These are phyloP conservation scores for Sinocyclocheilus rhinocerous DNA, from an alignment of 2,113 vertebrate genomes.

Conservation along the genomic window DNA sequence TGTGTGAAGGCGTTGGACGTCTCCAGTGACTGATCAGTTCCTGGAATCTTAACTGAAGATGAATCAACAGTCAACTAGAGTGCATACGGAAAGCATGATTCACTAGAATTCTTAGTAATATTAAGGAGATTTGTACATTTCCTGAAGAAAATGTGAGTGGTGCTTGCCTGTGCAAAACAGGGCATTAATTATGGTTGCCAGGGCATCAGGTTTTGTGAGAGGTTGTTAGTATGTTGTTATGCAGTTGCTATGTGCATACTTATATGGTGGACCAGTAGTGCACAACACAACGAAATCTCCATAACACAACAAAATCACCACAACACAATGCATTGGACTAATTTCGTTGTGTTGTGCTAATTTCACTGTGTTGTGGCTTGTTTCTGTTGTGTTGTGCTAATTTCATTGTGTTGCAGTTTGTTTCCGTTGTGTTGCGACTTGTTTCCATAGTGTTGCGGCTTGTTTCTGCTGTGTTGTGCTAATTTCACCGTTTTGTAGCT, in stretches of 20 bases:
- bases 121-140: background rate
- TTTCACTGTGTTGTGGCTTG: no score
- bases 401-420: no score
- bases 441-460: no score
- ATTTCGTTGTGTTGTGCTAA: no score
- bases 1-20: background rate
- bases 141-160: background rate
- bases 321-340: no score
- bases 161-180: background rate
- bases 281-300: no score
- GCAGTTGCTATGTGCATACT: background rate
- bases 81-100: background rate
- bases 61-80: background rate
- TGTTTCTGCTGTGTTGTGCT: no score
- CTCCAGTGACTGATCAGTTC: background rate
- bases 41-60: conserved; percentile 7
- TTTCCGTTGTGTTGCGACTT: no score
- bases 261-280: no score
- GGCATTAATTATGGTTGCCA: background rate
- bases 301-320: no score
- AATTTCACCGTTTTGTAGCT: no score
- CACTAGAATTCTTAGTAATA: background rate
- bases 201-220: background rate
- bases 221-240: background rate
- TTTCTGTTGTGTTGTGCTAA: no score